Percentiles rank a stretch among this genome's conserved stretches.
These are phyloP conservation scores for Vidua chalybeata DNA, from an alignment of 2,113 vertebrate genomes.

Conservation along the genomic window DNA sequence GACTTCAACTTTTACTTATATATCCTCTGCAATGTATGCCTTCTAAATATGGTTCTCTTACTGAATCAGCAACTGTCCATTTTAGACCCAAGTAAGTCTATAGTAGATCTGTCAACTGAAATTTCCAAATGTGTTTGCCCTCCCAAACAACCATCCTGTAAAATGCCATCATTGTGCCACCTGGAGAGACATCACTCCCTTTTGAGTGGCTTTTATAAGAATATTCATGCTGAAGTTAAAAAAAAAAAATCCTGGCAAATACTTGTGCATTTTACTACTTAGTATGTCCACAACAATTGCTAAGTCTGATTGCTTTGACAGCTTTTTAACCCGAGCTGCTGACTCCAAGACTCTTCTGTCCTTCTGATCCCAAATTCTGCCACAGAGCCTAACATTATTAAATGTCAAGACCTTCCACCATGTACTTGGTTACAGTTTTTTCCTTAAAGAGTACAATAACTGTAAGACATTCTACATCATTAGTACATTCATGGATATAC, in stretches of 20 bases:
- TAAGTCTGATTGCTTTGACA: background rate
- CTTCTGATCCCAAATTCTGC: background rate
- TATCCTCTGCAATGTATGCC: background rate
- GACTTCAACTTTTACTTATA: background rate
- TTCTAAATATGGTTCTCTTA: background rate
- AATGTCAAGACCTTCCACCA: background rate
- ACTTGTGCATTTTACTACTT: background rate
- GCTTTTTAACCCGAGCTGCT: background rate
- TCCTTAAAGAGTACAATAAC: background rate
- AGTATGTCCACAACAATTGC: background rate
- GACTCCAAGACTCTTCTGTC: background rate
- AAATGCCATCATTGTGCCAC: background rate
- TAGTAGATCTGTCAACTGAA: background rate
- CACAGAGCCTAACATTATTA: background rate
- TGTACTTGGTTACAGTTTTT: background rate
- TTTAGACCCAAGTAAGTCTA: background rate
- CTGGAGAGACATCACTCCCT: background rate
- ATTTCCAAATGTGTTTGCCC: background rate
- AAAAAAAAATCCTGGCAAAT: background rate
- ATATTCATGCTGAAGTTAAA: background rate
- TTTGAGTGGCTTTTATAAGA: background rate
- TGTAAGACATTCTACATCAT: background rate
- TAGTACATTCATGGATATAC: background rate
- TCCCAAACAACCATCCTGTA: background rate
- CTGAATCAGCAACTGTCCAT: background rate